Evolutionary conservation across 2,797 vertebrate species (phyloP), one percentile per base, ranked within the genome.

Genomic region (Pipistrellus pipistrellus): DNA sequence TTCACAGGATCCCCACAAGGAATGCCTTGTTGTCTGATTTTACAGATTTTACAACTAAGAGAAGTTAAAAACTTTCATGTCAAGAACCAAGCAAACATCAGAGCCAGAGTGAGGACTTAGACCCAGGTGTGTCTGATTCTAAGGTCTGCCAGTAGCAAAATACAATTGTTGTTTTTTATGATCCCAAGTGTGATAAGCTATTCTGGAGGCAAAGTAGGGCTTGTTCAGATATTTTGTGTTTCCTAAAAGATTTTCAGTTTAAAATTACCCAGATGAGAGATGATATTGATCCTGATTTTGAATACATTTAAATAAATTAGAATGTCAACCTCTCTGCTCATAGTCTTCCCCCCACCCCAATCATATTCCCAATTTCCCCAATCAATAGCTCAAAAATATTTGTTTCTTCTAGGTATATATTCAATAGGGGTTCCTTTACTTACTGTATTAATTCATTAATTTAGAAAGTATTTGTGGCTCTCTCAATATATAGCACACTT

Each of bases 21-120:
- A 69, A 25, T 75, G 46, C 44, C 9, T 87, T 27, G 1, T 41
- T 90, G 66, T 55, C 48, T 73, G 85, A 89, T 44, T 91, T 93
- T 32, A 89, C 48, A 83, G 48, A 76, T 66, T 94, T 92, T 89
- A 32, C 15, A 77, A 57, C 18, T 88, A 73, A 81, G 80, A 95
- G 68, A 91, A 89, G 23, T 91, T 83, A 53, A 44, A 53, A 21
- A n/a, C 48, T 25, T 38, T 76, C 23, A 38, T 13, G 20, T 72
- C 59, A 86, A 30, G 51, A 46, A 87, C 35, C 41, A 35, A 35
- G 41, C 66, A 77, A 69, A 84, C 17, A 55, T n/a, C 6, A 73
- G 21, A 69, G 23, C 23, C 12, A 73, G 25, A 41, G 27, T 8
- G 35, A 20, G 69, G 14, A 25, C 30, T 38, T 27, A 55, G 75